Evolutionary conservation across 2,113 vertebrate genomes (phyloP).

Genomic region (Pyxicephalus adspersus): DNA sequence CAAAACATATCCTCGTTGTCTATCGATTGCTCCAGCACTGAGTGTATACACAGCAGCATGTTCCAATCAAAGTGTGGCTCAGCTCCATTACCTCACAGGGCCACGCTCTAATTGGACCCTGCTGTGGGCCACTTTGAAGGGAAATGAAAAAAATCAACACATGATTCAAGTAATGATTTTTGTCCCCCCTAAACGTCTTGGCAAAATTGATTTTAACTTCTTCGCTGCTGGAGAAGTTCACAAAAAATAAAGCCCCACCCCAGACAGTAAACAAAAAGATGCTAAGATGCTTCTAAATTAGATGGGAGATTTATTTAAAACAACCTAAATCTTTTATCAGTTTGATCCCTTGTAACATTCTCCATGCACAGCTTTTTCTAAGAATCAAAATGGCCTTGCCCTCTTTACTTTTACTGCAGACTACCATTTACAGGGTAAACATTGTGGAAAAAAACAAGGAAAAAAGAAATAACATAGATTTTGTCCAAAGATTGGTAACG

Average conservation of each 20-base stretch:
- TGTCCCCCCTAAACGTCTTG: slow-evolving; percentile 41
- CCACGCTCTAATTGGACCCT: slow-evolving; percentile 50
- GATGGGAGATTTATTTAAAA: too few relatives aligned
- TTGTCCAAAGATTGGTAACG: too few relatives aligned
- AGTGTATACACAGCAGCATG: slow-evolving; percentile 51
- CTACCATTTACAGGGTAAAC: too few relatives aligned
- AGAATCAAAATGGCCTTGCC: too few relatives aligned
- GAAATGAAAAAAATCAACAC: slow-evolving; percentile 55
- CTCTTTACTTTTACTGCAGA: too few relatives aligned
- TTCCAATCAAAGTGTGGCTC: slow-evolving; percentile 55
- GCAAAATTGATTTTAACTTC: neutral
- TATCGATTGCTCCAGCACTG: slow-evolving; percentile 39
- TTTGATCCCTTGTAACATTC: too few relatives aligned
- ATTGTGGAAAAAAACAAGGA: too few relatives aligned
- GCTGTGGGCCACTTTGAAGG: slow-evolving; percentile 55
- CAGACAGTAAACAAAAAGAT: too few relatives aligned
- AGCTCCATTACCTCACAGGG: slow-evolving; percentile 52
- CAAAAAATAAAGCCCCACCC: neutral
- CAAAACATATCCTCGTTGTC: slow-evolving; percentile 25
- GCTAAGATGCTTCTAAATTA: too few relatives aligned
- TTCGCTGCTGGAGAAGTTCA: neutral
- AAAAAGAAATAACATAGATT: too few relatives aligned
- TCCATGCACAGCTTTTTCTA: too few relatives aligned
- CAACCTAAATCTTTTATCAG: too few relatives aligned
- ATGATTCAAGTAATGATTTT: slow-evolving; percentile 53